Base-by-base conservation (phyloP, 1,140 invertebrate species). In the Drosophila auraria region DNA sequence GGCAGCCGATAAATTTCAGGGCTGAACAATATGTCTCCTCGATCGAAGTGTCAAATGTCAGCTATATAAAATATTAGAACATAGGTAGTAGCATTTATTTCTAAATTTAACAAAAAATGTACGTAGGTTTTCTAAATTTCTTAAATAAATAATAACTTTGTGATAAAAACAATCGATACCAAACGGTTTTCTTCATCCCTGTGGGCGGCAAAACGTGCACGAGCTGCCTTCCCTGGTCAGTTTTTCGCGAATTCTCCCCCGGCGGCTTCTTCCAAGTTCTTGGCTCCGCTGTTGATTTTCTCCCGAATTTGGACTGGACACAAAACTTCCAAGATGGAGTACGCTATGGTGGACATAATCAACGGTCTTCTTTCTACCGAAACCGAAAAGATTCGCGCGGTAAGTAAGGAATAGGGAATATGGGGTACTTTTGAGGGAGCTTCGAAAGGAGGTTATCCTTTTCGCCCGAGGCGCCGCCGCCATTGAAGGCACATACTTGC, bases 321-420 rank as follows among this genome's bases (percentile, higher is more conserved):
- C 6, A 23, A 53, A 45, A 38, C 30, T 45, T 8, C 14, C 14
- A 69, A 17, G 33, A 90, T 90, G 86, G 62, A 81, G 20, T 47
- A 20, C 15, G 44, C 69, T 27, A 70, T 93, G 56, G 80, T 90
- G 38, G 64, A 87, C 49, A 79, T 93, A 42, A 91, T 93, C 30
- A 58, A 68, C 6, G 91, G 91, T 42, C 78, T 93, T 25, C 33
- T 93, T 44, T 81, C 75, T 49, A 62, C 83, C 9, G 92, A 93
- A n/a, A 93, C 72, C 9, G 74, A 93, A 54, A 82, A 92, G 3
- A 94, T 95, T 78, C 93, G 94, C 74, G 91, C 95, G 94, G 95
- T 95, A 93, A 75, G 56, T 25, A 9, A 6, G 3, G 14, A 5
- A 8, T 45, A 14, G 5, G 5, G 25, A 12, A 54, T 15, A 42